These are phyloP conservation scores for Alexandromys fortis DNA, from an alignment of 2,113 vertebrate species.

Conservation along the genomic window DNA sequence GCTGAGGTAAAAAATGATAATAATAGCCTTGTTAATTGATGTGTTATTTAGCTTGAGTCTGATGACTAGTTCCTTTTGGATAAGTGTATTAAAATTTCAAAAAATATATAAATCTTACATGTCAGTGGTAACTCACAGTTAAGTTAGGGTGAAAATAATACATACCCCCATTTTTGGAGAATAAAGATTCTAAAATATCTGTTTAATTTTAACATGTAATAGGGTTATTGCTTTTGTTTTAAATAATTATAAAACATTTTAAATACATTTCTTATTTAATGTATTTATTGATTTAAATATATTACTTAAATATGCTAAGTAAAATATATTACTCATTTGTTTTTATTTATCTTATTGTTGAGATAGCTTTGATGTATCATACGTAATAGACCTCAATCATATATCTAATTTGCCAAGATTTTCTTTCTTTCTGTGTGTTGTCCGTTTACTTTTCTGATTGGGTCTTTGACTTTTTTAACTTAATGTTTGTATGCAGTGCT, in stretches of 20 bases:
- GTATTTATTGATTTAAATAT: not conserved
- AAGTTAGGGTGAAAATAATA: not conserved
- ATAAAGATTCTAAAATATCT: not conserved
- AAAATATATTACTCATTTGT: not conserved
- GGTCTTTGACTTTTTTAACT: not conserved
- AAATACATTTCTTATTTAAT: not conserved
- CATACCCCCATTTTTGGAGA: not conserved
- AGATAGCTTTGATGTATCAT: not conserved
- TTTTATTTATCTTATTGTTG: not conserved
- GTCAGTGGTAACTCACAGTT: not conserved
- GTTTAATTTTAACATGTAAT: not conserved
- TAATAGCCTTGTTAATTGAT: not conserved
- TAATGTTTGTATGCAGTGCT: not conserved
- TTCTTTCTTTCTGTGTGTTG: not conserved
- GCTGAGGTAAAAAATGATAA: not conserved
- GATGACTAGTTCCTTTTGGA: not conserved
- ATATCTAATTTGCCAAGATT: not conserved
- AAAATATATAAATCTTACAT: not conserved
- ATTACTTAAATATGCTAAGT: not conserved
- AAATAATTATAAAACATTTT: not conserved
- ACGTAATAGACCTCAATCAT: not conserved
- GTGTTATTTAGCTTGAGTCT: not conserved
- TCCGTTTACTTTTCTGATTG: not conserved
- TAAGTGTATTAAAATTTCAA: not conserved
- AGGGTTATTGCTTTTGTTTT: not conserved